Evolutionary conservation across 2,797 vertebrate species (phyloP), one percentile per base, ranked within the genome.

Genomic region (Sphaeramia orbicularis): DNA sequence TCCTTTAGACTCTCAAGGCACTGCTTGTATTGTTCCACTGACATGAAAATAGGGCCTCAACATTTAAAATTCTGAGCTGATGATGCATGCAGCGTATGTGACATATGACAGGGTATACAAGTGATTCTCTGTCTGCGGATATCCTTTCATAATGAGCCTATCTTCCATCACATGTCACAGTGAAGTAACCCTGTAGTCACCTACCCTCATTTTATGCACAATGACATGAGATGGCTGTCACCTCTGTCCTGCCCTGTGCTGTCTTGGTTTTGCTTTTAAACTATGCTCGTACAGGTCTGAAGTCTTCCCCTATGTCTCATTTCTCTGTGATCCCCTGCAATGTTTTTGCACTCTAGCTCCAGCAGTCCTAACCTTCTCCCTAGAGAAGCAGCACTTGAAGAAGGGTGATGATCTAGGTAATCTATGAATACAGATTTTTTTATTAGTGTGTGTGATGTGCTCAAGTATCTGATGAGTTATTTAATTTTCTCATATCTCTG

Each of bases 101-200:
- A 82, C 24, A 58, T 15, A 74, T 71, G 53, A 42, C 32, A 66
- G 59, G 41, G 60, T 36, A 7, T 32, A 45, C 70, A 73, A 74
- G 56, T 18, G 52, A 19, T 57, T 18, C 61, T 63, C 71, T 42
- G 65, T 68, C 76, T 38, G 57, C 47, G 50, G 40, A 65, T 61
- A 51, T 40, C 43, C 62, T 73, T 65, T 60, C 53, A 62, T 74
- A 82, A 83, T 65, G 50, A 70, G 44, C 7, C 8, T 11, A 48
- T 69, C 56, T 61, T 50, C 69, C 36, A 27, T 71, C 60, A 65
- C n/a, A 44, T 54, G 49, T 61, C 52, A 65, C 54, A 73, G 45
- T 9, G 15, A 38, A 14, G 48, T 21, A 78, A 42, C 45, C 65
- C 35, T 27, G 5, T 4, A 11, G 71, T 52, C n/a, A 14, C 43